Percentiles rank a stretch among this genome's conserved stretches.
phyloP scores from a whole-genome alignment of 1,140 invertebrate species.

The Paraescarpia echinospica region DNA sequence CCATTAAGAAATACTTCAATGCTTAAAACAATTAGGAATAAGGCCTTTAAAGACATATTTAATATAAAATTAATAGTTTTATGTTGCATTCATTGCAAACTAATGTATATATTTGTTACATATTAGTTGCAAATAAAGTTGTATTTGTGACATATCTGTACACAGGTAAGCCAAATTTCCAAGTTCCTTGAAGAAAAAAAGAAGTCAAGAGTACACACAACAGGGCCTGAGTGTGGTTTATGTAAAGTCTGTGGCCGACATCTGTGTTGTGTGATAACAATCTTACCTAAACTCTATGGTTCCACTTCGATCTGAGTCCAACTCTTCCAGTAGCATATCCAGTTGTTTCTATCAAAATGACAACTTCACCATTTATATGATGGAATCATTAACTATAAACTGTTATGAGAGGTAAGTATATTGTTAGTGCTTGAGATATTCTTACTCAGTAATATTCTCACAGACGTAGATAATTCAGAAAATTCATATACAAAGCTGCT shows the following conservation, averaged over 20 bases:
- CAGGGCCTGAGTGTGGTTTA: background rate
- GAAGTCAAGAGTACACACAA: background rate
- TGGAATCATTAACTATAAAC: background rate
- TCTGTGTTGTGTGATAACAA: background rate
- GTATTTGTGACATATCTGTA: background rate
- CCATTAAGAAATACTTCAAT: too few species aligned
- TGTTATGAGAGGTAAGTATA: background rate
- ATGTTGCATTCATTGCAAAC: background rate
- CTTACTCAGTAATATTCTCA: background rate
- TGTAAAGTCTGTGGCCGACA: background rate
- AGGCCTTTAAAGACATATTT: background rate
- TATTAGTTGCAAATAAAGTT: background rate
- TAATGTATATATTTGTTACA: background rate
- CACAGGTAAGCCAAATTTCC: background rate
- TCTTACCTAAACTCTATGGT: constrained; percentile 34
- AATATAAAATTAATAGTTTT: background rate
- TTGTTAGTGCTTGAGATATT: background rate
- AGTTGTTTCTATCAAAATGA: constrained; percentile 27
- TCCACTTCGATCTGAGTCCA: constrained; percentile 31
- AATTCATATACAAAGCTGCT: too few species aligned
- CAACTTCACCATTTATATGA: background rate
- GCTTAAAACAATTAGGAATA: background rate
- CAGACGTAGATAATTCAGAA: background rate
- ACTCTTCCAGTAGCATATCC: constrained; percentile 30
- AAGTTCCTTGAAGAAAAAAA: background rate